Evolutionary conservation across 2,113 vertebrate genomes (phyloP).

Genomic region (Cinclus mexicanus): DNA sequence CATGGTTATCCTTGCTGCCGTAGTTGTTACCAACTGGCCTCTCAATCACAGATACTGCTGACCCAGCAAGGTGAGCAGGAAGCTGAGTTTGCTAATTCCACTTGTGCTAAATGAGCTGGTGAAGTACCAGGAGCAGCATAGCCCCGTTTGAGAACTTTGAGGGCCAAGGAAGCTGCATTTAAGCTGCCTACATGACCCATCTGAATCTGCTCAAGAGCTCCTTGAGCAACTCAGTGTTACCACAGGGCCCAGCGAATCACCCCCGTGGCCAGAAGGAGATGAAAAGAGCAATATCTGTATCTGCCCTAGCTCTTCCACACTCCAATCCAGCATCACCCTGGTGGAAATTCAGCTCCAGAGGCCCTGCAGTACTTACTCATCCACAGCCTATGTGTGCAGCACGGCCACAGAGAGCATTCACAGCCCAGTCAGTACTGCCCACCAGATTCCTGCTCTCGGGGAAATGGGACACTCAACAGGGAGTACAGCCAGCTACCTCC

Average conservation of each 20-base stretch:
- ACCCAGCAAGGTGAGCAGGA: neutral
- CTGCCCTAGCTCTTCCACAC: neutral
- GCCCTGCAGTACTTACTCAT: neutral
- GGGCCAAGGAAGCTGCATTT: neutral
- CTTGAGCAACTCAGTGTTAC: neutral
- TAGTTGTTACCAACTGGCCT: neutral
- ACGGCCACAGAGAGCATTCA: neutral
- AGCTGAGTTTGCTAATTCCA: neutral
- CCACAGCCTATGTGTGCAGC: fast-evolving
- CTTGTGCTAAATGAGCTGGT: neutral
- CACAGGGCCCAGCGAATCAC: neutral
- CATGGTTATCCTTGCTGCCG: neutral
- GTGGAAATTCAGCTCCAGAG: neutral
- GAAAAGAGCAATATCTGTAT: neutral
- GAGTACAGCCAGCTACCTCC: neutral
- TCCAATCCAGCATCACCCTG: neutral
- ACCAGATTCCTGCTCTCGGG: neutral
- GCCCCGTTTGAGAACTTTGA: neutral
- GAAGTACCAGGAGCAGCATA: neutral
- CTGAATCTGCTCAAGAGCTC: neutral
- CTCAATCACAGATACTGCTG: neutral
- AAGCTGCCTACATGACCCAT: neutral
- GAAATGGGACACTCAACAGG: neutral
- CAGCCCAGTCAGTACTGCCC: too few species aligned
- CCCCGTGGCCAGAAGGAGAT: neutral